Evolutionary conservation across 1,140 invertebrate genomes (phyloP), one percentile per base, ranked within the genome.

Genomic region (Microvelia longipes): DNA sequence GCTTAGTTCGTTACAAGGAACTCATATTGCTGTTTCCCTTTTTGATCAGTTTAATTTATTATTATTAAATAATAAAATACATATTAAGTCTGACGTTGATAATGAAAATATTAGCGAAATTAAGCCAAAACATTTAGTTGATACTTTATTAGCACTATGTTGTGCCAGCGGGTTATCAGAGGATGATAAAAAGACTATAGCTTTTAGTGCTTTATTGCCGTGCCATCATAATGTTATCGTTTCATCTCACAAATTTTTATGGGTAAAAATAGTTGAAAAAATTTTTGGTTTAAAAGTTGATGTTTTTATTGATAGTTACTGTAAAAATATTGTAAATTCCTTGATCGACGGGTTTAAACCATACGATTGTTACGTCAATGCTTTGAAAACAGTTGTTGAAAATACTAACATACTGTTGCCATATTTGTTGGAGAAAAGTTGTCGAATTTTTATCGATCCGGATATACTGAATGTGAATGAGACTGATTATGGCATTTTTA

Each of bases 401-500:
- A 85, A 86, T 77, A 84, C 89, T 0, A 84, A 87, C 30, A 77
- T 81, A n/a, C 82, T 91, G 65, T 78, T 91, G 19, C 84, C 85
- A 2, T 73, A 77, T 14, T 69, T 90, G 28, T 76, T 92, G 1
- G 77, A 79, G 0, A 80, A 81, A 35, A 80, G 87, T 2, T 81
- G 81, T 25, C 76, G 80, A 2, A 81, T 87, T 72, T 80, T 96
- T 1, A 80, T 82, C 62, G 84, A 91, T 76, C 78, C 85, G 0
- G 85, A 84, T 67, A 84, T 95, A 70, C 80, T 87, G n/a, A 81
- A 83, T 71, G 85, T 97, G 15, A 89, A 89, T 0, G 84, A 90
- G 73, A 89, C 93, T 71, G 93, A 98, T 76, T 96, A 93, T 80
- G 90, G 91, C 73, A 94, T 90, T 14, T 98, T 88, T 81, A 81